A percentile compares a stretch with the other conserved stretches of the same genome.
Conservation (phyloP, 2,888 invertebrate genomes). For the Beris morrisii region DNA sequence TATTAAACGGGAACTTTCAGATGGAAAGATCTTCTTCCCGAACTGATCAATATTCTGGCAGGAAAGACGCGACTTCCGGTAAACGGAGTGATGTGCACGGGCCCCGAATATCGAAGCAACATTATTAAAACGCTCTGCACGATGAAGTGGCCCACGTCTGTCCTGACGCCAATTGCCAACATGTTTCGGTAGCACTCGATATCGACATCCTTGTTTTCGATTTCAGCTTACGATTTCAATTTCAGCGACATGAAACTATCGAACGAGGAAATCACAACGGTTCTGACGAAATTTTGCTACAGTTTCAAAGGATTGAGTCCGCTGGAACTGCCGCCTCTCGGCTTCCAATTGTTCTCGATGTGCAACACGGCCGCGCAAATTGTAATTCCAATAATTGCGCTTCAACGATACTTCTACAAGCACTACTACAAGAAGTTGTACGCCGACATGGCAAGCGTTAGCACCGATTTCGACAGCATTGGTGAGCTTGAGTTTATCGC, state of each 20-base stretch:
- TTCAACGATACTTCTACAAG: constrained; percentile 59
- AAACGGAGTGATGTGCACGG: constrained; percentile 60
- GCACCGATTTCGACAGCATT: constrained; percentile 54
- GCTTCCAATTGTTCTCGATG: constrained; percentile 64
- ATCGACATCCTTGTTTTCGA: not conserved
- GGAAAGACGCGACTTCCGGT: constrained; percentile 58
- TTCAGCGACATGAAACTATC: constrained; percentile 59
- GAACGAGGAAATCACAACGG: constrained; percentile 59
- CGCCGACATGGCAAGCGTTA: constrained; percentile 51
- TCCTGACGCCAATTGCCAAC: constrained; percentile 62
- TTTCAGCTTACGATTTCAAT: not conserved
- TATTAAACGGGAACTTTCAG: constrained; percentile 46
- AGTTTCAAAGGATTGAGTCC: constrained; percentile 60
- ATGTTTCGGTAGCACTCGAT: constrained; percentile 62
- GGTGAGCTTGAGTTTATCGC: constrained; percentile 42
- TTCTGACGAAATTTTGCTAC: constrained; percentile 61
- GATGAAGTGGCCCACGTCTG: constrained; percentile 60
- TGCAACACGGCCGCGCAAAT: constrained; percentile 55
- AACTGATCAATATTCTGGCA: constrained; percentile 59
- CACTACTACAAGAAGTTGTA: constrained; percentile 55
- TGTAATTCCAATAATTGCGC: constrained; percentile 56
- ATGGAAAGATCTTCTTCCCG: constrained; percentile 68
- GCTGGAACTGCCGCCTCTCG: constrained; percentile 64
- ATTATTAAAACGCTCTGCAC: constrained; percentile 61
- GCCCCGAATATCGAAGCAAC: constrained; percentile 61